Conservation (phyloP, 2,797 vertebrate genomes). For the Rhabdophis nuchalis region DNA sequence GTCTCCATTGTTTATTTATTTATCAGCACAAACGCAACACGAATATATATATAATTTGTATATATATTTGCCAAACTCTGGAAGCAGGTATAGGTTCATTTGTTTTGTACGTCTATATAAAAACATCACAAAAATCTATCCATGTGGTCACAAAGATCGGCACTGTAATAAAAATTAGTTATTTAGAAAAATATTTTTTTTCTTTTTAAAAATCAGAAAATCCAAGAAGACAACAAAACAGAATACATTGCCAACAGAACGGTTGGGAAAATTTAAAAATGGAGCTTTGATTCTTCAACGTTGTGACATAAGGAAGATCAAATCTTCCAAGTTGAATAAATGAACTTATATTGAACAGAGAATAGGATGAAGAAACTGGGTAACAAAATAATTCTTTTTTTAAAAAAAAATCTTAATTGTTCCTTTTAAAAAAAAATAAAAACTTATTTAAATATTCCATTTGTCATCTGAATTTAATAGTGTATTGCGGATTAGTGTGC, state of each 20-base stretch:
- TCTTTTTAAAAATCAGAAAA: constrained; percentile 64
- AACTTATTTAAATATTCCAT: background rate
- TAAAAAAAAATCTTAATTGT: background rate
- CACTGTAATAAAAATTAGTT: background rate
- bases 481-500: background rate
- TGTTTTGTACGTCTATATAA: background rate
- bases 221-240: constrained; percentile 71
- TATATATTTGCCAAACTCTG: background rate
- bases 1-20: too few relatives aligned
- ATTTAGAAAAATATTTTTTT: too few relatives aligned
- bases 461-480: background rate
- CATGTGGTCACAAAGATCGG: background rate
- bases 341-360: constrained; percentile 52
- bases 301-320: constrained; percentile 87
- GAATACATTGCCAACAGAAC: constrained; percentile 74
- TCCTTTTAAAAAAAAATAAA: background rate
- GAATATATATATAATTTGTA: too few relatives aligned
- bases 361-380: background rate
- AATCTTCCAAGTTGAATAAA: constrained; percentile 73
- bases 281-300: constrained; percentile 86
- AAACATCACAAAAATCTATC: background rate
- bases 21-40: too few relatives aligned
- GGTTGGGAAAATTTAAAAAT: constrained; percentile 89
- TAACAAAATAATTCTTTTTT: background rate
- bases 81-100: background rate